A percentile compares a stretch with the other conserved stretches of the same genome.
Evolutionary conservation across 2,113 vertebrate species (phyloP).

Genomic region (Montifringilla adamsi): DNA sequence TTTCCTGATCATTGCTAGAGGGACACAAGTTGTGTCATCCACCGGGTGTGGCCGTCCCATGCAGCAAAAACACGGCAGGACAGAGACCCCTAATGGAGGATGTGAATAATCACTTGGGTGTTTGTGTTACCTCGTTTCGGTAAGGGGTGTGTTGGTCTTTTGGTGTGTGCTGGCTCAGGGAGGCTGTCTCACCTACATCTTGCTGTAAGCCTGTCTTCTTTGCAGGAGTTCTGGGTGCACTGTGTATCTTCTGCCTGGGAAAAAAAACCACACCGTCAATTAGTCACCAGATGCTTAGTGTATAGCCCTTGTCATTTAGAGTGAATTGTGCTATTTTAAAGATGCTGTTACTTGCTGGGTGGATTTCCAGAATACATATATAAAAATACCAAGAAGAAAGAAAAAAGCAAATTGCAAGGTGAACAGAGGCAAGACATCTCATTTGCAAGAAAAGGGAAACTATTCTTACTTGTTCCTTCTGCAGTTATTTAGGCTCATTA

Average conservation of each 20-base stretch:
- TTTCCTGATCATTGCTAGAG: background rate
- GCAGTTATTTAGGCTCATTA: background rate
- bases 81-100: background rate
- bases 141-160: background rate
- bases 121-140: background rate
- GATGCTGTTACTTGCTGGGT: background rate
- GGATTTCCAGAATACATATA: background rate
- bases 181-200: background rate
- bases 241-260: background rate
- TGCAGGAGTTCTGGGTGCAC: background rate
- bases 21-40: background rate
- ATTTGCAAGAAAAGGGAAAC: background rate
- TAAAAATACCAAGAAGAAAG: background rate
- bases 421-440: background rate
- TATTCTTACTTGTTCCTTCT: background rate
- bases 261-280: background rate
- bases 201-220: background rate
- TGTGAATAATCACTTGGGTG: background rate
- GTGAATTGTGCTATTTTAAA: background rate
- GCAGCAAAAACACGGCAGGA: background rate
- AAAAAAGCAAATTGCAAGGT: background rate
- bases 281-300: background rate
- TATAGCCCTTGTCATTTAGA: background rate
- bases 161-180: rapidly evolving
- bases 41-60: rapidly evolving